Evolutionary conservation across 35 echinoderm and acorn worm genomes (phyloP).

Genomic region (Diadema setosum): DNA sequence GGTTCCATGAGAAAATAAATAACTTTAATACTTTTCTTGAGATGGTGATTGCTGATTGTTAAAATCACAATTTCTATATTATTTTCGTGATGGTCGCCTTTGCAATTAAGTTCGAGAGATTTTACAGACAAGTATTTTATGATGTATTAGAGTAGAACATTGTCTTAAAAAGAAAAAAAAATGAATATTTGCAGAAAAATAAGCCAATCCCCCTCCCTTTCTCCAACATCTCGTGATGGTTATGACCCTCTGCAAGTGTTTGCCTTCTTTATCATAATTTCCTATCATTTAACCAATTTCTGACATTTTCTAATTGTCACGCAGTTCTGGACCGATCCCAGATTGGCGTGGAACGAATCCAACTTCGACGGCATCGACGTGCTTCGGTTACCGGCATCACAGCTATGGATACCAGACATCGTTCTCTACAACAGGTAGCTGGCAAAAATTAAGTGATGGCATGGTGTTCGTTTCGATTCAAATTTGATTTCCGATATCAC

Average conservation of each 20-base stretch:
- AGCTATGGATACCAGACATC: background rate
- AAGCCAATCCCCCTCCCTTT: too few species aligned
- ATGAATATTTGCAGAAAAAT: background rate
- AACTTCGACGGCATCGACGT: background rate
- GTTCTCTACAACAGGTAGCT: background rate
- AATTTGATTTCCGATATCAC: background rate
- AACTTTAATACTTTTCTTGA: background rate
- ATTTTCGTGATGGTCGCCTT: too few species aligned
- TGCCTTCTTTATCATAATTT: too few species aligned
- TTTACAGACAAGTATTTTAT: background rate
- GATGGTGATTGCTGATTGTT: background rate
- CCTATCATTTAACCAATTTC: background rate
- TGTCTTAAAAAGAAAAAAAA: background rate
- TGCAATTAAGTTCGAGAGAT: background rate
- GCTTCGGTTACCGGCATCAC: background rate
- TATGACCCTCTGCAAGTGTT: too few species aligned
- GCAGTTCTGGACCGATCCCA: background rate
- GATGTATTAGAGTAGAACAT: background rate
- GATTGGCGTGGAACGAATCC: background rate
- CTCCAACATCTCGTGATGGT: too few species aligned
- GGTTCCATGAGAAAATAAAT: background rate
- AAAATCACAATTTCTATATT: background rate
- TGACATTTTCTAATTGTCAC: background rate
- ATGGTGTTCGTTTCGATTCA: background rate
- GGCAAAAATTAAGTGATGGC: background rate